These are phyloP conservation scores for Liodrosophila aerea DNA, from an alignment of 2,888 invertebrate genomes.

Conservation along the genomic window DNA sequence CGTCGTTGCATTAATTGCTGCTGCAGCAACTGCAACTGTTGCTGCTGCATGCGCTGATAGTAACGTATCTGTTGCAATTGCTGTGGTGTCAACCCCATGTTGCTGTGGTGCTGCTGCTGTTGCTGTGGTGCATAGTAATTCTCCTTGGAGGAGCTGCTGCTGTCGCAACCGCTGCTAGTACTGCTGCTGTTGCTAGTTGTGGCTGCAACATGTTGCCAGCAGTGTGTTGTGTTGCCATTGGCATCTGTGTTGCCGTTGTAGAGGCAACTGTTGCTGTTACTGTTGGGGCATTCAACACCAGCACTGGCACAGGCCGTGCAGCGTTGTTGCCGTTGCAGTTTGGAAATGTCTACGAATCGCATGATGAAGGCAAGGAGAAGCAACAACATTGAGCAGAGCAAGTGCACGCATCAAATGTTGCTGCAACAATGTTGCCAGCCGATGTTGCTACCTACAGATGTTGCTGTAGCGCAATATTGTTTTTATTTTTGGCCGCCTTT, in stretches of 20 bases:
- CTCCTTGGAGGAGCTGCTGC: slow-evolving; percentile 79
- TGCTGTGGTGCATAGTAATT: slow-evolving; percentile 69
- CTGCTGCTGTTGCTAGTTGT: slow-evolving; percentile 70
- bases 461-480: slow-evolving; percentile 18
- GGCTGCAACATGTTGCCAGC: slow-evolving; percentile 72
- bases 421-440: slow-evolving; percentile 55
- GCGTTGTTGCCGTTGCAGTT: slow-evolving; percentile 74
- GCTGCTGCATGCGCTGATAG: slow-evolving; percentile 81
- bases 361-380: slow-evolving; percentile 82
- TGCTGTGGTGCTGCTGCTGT: slow-evolving; percentile 32
- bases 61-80: slow-evolving; percentile 85
- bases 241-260: slow-evolving; percentile 44
- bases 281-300: slow-evolving; percentile 51
- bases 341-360: slow-evolving; percentile 82
- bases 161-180: slow-evolving; percentile 79
- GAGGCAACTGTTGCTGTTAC: slow-evolving; percentile 22
- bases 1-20: slow-evolving; percentile 82
- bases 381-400: slow-evolving; percentile 82
- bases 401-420: slow-evolving; percentile 52
- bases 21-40: slow-evolving; percentile 81
- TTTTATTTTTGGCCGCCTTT: slow-evolving; percentile 53
- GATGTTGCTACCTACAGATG: slow-evolving; percentile 23
- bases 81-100: slow-evolving; percentile 83
- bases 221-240: slow-evolving; percentile 49
- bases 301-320: slow-evolving; percentile 61